Conservation (phyloP, 30 jellyfish, hydroid and myxozoan genomes). For the Aurelia coerulea region DNA sequence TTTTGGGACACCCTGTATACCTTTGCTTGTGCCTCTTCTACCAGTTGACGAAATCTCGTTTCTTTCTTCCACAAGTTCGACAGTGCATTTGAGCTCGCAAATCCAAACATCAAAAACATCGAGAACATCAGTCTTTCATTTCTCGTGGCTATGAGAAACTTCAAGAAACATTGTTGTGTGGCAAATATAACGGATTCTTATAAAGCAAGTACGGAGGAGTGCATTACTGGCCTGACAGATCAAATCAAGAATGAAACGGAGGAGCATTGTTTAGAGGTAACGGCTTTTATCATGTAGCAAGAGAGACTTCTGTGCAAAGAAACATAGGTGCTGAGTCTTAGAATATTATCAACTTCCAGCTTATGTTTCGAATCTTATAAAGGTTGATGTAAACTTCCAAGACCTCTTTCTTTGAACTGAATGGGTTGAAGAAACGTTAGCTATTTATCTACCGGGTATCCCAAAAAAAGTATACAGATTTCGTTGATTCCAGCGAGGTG, state of each 20-base stretch:
- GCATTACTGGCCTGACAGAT: slow-evolving; percentile 83
- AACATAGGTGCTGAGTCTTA: neutral
- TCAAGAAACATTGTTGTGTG: slow-evolving; percentile 82
- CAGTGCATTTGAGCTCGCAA: slow-evolving; percentile 48
- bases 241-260: slow-evolving; percentile 62
- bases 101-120: slow-evolving; percentile 45
- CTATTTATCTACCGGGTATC: no score
- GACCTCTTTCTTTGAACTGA: no score
- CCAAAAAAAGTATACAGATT: no score
- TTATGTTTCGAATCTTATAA: no score
- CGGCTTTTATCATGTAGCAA: neutral
- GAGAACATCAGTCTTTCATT: slow-evolving; percentile 71
- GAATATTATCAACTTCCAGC: no score
- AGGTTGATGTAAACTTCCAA: no score
- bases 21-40: no score
- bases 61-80: slow-evolving; percentile 26
- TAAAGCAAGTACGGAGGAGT: slow-evolving; percentile 89
- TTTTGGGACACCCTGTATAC: no score
- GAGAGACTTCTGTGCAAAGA: neutral
- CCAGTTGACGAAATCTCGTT: no score
- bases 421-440: no score
- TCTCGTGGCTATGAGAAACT: slow-evolving; percentile 82
- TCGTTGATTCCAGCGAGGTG: no score
- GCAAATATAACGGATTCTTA: slow-evolving; percentile 84
- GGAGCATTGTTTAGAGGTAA: slow-evolving; percentile 82